These are phyloP conservation scores for Trichosurus vulpecula DNA, from an alignment of 2,797 vertebrate species.

Conservation along the genomic window DNA sequence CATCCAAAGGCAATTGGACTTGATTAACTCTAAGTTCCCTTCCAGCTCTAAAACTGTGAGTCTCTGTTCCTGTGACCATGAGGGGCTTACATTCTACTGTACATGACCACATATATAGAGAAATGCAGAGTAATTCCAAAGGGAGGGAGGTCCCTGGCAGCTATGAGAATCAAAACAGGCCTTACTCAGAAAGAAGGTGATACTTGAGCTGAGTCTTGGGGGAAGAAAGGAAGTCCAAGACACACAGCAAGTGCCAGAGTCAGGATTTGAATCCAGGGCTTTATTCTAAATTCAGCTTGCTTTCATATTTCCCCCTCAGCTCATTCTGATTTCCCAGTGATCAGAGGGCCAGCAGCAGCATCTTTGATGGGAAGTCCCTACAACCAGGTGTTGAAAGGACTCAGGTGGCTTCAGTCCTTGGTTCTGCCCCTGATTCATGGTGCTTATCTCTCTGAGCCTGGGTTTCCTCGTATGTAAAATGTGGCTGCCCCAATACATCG, in stretches of 20 bases:
- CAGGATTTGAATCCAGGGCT: background rate
- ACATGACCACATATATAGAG: background rate
- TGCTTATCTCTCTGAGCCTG: background rate
- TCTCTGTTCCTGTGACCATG: background rate
- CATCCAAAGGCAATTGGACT: background rate
- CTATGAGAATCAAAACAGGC: background rate
- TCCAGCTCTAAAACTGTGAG: background rate
- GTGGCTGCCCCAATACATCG: background rate
- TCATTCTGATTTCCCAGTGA: background rate
- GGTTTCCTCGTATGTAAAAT: background rate
- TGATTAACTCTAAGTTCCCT: background rate
- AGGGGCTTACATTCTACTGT: background rate
- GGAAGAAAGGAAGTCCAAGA: background rate
- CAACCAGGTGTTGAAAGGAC: background rate
- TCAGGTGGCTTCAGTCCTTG: background rate
- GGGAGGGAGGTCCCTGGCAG: accelerated
- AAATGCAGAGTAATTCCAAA: background rate
- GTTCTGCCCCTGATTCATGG: background rate
- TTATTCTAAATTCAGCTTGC: background rate
- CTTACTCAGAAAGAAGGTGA: background rate
- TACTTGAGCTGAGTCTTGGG: background rate
- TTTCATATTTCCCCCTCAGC: no score
- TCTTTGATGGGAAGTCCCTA: background rate
- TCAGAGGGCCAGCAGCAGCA: background rate
- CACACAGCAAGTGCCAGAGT: no score